Conservation (phyloP, 1,140 invertebrate genomes). For the Drosophila obscura region DNA sequence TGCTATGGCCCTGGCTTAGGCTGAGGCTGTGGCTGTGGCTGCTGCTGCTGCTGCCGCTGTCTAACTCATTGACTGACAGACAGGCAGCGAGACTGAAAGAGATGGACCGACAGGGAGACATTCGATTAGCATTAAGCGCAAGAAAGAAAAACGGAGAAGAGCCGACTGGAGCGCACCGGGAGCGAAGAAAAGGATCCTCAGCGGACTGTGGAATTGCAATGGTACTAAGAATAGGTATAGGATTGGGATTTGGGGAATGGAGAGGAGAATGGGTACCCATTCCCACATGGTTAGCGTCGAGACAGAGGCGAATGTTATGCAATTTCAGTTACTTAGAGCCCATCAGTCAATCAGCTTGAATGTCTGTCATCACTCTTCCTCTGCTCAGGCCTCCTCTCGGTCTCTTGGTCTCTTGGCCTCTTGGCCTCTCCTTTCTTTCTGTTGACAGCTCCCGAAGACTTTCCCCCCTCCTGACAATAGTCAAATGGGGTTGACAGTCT, state of each 20-base stretch:
- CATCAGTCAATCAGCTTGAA: constrained; percentile 74
- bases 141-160: constrained; percentile 37
- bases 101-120: constrained; percentile 52
- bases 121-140: constrained; percentile 75
- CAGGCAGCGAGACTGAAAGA: constrained; percentile 19
- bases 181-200: constrained; percentile 18
- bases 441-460: neutral
- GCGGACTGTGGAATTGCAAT: neutral
- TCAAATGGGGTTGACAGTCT: constrained; percentile 37
- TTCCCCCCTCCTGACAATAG: neutral
- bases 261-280: neutral
- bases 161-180: constrained; percentile 17
- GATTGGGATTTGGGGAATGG: neutral
- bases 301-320: constrained; percentile 63
- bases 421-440: neutral
- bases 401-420: neutral
- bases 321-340: constrained; percentile 78
- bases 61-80: constrained; percentile 32
- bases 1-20: constrained; percentile 3
- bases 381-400: neutral
- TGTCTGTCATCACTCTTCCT: constrained; percentile 70
- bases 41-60: constrained; percentile 1
- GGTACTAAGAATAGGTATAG: neutral
- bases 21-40: constrained; percentile 6
- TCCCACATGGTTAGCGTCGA: neutral